Evolutionary conservation across 2,113 vertebrate genomes (phyloP).

Genomic region (Tragelaphus imberbis): DNA sequence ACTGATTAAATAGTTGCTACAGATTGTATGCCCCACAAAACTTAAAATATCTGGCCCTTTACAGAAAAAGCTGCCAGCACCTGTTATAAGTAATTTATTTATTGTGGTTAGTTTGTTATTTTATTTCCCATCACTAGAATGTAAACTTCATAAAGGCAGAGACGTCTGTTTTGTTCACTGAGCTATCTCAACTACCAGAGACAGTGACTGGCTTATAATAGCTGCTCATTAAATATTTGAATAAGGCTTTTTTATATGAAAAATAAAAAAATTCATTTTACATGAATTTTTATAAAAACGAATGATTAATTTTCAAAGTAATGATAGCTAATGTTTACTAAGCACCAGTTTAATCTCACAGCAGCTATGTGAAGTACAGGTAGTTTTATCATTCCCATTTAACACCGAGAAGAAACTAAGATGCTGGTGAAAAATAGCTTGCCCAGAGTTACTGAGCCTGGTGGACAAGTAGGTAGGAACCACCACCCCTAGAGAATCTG

Average conservation of each 20-base stretch:
- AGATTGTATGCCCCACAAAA: neutral
- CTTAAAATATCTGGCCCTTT: neutral
- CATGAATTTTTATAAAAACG: conserved; percentile 15
- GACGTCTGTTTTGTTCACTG: neutral
- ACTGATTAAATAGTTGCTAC: neutral
- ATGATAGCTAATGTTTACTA: neutral
- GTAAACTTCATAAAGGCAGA: neutral
- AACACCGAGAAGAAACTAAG: neutral
- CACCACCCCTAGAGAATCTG: neutral
- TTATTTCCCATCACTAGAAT: neutral
- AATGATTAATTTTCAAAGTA: conserved; percentile 37
- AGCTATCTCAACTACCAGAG: neutral
- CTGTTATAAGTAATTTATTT: neutral
- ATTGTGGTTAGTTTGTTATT: neutral
- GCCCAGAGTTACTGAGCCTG: neutral
- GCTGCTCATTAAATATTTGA: neutral
- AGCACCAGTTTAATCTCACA: neutral
- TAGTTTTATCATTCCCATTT: neutral
- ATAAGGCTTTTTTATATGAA: neutral
- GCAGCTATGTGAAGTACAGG: neutral
- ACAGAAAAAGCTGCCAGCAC: neutral
- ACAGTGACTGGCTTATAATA: neutral
- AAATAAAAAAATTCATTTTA: too few species aligned
- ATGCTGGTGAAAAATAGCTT: neutral
- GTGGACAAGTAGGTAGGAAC: neutral